Base-by-base conservation (phyloP, 2,113 vertebrate species). In the Arothron firmamentum region DNA sequence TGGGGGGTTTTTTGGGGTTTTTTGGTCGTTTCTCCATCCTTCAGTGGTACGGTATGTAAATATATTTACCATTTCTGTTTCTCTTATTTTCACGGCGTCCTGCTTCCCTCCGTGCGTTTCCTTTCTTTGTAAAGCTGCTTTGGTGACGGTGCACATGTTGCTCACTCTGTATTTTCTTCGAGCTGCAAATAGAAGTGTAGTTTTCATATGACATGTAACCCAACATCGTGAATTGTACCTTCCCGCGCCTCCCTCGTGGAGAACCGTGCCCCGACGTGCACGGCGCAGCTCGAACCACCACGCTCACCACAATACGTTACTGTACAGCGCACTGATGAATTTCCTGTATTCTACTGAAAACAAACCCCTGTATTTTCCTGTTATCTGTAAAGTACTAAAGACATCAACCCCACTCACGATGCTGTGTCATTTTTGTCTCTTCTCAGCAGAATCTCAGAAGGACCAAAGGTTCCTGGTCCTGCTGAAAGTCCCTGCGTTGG, bases 321-420 rank as follows among this genome's bases (percentile, higher is more conserved):
- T 92, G 88, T 92, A 90, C 89, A 91, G 84, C 90, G 87, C 88
- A 90, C 89, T 88, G 86, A 88, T 88, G 54, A 60, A 87, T 78
- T 87, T 87, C 82, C 86, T 91, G 90, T 92, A 90, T 90, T 87
- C 88, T 91, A 79, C 84, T 78, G 69, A 81, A 88, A 87, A 78
- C 70, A 80, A 87, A 79, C 82, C 87, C 85, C 87, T 90, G 91
- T 92, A 91, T 88, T 90, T 87, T 85, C 87, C 85, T 64, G 78
- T 88, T 87, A 79, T 88, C 90, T 92, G 90, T 91, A 90, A 90
- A 89, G 79, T 90, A 92, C 89, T 90, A 90, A 92, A 87, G 85
- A 90, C 89, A 90, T 89, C 85, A 75, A 88, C 85, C 80, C 85
- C 81, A 83, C 81, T 66, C 57, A 73, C 45, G 66, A 56, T 57